phyloP scores from a whole-genome alignment of 2,113 vertebrate genomes.

The Sinocyclocheilus maitianheensis region DNA sequence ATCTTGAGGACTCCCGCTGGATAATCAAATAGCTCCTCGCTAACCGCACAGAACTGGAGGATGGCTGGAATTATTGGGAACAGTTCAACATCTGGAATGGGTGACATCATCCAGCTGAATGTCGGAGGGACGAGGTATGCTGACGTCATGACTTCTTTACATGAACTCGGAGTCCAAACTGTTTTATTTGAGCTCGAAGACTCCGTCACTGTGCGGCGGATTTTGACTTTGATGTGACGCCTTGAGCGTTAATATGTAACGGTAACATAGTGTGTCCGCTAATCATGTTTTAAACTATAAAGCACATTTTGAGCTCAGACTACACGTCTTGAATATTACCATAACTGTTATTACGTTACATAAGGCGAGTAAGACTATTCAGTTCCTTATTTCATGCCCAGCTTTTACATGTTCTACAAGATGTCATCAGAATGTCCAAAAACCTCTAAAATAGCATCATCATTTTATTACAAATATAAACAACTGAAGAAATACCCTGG shows the following conservation, averaged over 20 bases:
- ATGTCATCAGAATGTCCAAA: neutral
- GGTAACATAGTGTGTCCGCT: neutral
- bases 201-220: neutral
- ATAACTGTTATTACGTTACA: neutral
- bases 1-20: constrained; percentile 6
- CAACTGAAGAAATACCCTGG: neutral
- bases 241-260: neutral
- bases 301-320: neutral
- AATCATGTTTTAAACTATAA: neutral
- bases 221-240: neutral
- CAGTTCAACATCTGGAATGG: constrained; percentile 76
- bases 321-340: neutral
- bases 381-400: neutral
- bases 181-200: neutral
- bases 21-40: neutral
- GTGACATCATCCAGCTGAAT: constrained; percentile 94
- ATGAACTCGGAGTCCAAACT: neutral
- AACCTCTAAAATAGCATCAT: neutral
- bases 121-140: constrained; percentile 91
- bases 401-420: neutral
- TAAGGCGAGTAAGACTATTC: neutral
- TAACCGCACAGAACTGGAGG: constrained; percentile 49
- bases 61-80: constrained; percentile 82
- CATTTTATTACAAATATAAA: neutral
- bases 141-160: constrained; percentile 28